Conservation (phyloP, 2,888 invertebrate species). For the Orgyia antiqua region DNA sequence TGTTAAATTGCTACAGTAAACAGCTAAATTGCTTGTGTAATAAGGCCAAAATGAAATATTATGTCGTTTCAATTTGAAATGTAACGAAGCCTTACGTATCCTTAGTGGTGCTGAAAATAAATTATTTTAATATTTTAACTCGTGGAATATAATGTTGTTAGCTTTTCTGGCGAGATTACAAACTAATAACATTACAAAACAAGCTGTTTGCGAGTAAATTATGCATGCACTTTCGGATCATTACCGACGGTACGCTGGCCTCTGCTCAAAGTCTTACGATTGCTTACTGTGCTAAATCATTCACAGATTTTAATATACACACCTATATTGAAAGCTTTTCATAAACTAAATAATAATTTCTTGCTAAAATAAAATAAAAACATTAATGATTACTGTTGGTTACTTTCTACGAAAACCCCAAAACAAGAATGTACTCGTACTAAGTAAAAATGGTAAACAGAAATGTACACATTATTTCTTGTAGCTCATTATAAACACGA, state of each 20-base stretch:
- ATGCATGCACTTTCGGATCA: conserved; percentile 76
- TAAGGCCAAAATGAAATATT: conserved; percentile 28
- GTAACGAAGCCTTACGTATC: conserved; percentile 36
- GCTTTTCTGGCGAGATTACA: conserved; percentile 72
- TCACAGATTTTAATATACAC: conserved; percentile 30
- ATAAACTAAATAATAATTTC: neutral
- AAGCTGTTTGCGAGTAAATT: conserved; percentile 74
- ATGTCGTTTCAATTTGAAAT: conserved; percentile 31
- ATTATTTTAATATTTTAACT: conserved; percentile 72
- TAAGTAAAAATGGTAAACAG: too few species aligned
- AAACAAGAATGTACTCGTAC: too few species aligned
- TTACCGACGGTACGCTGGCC: conserved; percentile 63
- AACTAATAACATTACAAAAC: conserved; percentile 77
- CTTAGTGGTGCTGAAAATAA: conserved; percentile 55
- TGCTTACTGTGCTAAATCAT: conserved; percentile 35
- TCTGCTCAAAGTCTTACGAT: conserved; percentile 57
- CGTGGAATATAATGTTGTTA: conserved; percentile 67
- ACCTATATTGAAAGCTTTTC: conserved; percentile 7
- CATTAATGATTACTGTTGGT: too few species aligned
- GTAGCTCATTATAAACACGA: too few species aligned
- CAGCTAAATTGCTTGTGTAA: conserved; percentile 21
- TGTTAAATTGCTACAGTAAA: conserved; percentile 14
- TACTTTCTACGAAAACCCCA: too few species aligned
- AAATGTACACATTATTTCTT: too few species aligned
- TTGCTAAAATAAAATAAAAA: too few species aligned